Evolutionary conservation across 2,797 vertebrate genomes (phyloP).

Genomic region (Aulostomus chinensis): DNA sequence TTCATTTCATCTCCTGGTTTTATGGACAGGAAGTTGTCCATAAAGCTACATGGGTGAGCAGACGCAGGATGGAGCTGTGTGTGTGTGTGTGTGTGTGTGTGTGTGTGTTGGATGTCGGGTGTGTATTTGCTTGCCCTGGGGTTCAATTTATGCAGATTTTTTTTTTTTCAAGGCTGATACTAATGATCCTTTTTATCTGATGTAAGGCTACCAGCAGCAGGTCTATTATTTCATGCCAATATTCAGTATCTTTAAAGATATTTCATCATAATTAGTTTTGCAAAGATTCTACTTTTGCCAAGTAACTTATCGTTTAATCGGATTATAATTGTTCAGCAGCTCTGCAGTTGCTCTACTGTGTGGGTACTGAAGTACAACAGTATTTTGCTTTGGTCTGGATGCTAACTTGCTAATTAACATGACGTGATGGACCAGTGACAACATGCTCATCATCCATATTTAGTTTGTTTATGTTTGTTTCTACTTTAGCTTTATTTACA

Average conservation of each 20-base stretch:
- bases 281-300: too few species aligned
- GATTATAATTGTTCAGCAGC: too few species aligned
- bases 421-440: too few species aligned
- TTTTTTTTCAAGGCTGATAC: slow-evolving; percentile 38
- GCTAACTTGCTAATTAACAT: too few species aligned
- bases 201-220: slow-evolving; percentile 3
- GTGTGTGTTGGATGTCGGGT: slow-evolving; percentile 29
- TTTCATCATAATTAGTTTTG: too few species aligned
- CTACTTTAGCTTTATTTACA: too few species aligned
- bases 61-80: slow-evolving; percentile 21
- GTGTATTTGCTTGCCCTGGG: slow-evolving; percentile 12
- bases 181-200: slow-evolving; percentile 20
- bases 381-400: too few species aligned
- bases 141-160: slow-evolving; percentile 21
- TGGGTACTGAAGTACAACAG: too few species aligned
- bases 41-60: slow-evolving; percentile 60
- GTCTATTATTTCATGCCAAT: slow-evolving; percentile 19
- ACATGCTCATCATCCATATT: too few species aligned
- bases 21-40: slow-evolving; percentile 59
- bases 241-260: neutral
- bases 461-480: too few species aligned
- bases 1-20: slow-evolving; percentile 51
- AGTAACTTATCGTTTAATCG: neutral
- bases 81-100: neutral
- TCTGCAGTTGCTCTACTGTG: too few species aligned